Base-by-base conservation (phyloP, 2,113 vertebrate genomes). In the Setophaga coronata region DNA sequence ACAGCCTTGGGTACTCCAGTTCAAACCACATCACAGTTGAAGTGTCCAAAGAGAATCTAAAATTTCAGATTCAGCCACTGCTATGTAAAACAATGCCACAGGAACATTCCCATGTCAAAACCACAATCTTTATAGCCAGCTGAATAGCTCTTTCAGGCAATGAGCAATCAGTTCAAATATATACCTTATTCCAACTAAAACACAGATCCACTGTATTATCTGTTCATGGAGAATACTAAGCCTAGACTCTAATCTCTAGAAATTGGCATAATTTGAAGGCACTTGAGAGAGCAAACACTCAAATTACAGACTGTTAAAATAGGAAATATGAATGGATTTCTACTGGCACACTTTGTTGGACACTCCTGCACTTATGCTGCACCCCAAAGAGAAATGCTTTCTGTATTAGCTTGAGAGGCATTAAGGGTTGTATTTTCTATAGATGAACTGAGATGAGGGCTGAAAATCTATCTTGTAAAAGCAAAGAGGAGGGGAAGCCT, bases 81-180 rank as follows among this genome's bases (percentile, higher is more conserved):
- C 66, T 95, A 54, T 92, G 89, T 90, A 93, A 97, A 97, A 95
- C 88, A 97, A 96, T 95, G 93, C 84, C 84, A 83, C 85, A 94
- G 64, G 54, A 97, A 90, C 91, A 82, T 94, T 97, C 89, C 34
- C 95, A 51, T 82, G 71, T 95, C 87, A 96, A 91, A 92, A 7
- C 80, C 85, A 90, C 88, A 71, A 33, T 89, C 93, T 97, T 95
- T 94, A 89, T 74, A 61, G 65, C 72, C n/a, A 74, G 38, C 34
- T 84, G 73, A 92, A 96, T 82, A 92, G 71, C 56, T 83, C 26
- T 95, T 89, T 90, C 76, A 90, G 76, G 93, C 91, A 90, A 51
- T 78, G 78, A 95, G 28, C 65, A 72, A 70, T 67, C 78, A 77
- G 70, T 72, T 91, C 87, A 91, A 94, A 93, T 83, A 80, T 67